Percentiles rank a stretch among this genome's conserved stretches.
Conservation (phyloP, 2,113 vertebrate species). For the Macquaria australasica region DNA sequence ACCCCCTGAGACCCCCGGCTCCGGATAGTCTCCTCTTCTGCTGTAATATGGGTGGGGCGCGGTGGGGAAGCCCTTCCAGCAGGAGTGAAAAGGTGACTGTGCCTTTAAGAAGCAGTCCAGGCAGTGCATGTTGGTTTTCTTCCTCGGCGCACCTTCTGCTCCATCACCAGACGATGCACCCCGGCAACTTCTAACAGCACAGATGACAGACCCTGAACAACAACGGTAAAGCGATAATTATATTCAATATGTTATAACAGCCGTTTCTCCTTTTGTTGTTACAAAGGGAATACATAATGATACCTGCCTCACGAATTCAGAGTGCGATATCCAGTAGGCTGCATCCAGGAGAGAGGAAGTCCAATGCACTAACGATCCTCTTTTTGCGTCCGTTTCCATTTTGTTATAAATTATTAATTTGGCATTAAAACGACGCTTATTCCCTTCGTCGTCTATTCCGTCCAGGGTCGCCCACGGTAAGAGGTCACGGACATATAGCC, state of each 20-base stretch:
- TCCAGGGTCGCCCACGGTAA: neutral
- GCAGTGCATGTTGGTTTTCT: constrained; percentile 37
- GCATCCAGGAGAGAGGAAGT: constrained; percentile 16
- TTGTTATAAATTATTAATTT: constrained; percentile 75
- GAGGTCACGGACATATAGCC: neutral
- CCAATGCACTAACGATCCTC: constrained; percentile 19
- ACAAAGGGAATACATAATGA: neutral
- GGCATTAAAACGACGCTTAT: constrained; percentile 20
- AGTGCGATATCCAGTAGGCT: constrained; percentile 6
- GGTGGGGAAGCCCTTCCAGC: constrained; percentile 12
- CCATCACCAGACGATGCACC: constrained; percentile 59
- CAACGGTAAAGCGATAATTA: constrained; percentile 44
- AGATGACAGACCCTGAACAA: constrained; percentile 30
- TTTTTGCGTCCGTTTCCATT: constrained; percentile 66
- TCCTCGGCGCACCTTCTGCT: constrained; percentile 63
- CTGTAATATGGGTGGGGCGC: constrained; percentile 27
- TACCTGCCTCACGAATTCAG: constrained; percentile 13
- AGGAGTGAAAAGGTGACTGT: constrained; percentile 38
- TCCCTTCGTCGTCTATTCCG: neutral
- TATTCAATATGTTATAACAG: neutral
- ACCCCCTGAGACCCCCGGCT: neutral
- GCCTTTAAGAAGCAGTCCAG: constrained; percentile 75
- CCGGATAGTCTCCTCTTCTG: neutral
- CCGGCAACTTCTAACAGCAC: constrained; percentile 35
- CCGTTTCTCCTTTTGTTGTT: too few relatives aligned